Conservation (phyloP, 2,888 invertebrate species). For the Tolmerus cingulatus region DNA sequence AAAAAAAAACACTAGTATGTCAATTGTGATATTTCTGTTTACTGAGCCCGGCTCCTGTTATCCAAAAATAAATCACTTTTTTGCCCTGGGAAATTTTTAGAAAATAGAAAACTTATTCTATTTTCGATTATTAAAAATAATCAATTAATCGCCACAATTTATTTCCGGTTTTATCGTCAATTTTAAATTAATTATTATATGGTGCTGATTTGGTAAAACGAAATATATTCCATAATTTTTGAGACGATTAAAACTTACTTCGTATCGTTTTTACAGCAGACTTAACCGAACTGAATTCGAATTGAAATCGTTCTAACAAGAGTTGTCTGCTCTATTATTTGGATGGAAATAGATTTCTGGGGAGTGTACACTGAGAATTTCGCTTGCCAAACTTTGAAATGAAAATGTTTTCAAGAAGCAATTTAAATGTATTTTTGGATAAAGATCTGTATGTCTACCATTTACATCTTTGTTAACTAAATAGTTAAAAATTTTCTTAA, state of each 20-base stretch:
- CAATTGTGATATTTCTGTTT: conserved; percentile 25
- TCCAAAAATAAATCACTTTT: conserved; percentile 36
- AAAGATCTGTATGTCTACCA: not conserved
- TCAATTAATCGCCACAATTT: not conserved
- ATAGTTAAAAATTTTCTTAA: not conserved
- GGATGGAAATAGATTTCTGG: conserved; percentile 46
- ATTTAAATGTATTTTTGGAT: not conserved
- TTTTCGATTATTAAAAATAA: not conserved
- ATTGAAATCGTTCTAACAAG: not conserved
- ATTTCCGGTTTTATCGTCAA: not conserved
- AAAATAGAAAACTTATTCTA: not conserved
- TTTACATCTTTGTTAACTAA: not conserved
- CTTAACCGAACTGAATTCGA: conserved; percentile 53
- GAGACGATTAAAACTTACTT: conserved; percentile 57
- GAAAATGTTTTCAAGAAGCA: not conserved
- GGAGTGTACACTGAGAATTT: conserved; percentile 39
- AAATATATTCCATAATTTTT: not conserved
- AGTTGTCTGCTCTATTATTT: conserved; percentile 20
- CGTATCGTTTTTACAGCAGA: conserved; percentile 63
- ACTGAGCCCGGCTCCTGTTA: conserved; percentile 25
- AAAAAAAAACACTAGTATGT: conserved; percentile 19
- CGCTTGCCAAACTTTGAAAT: not conserved
- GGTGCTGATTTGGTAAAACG: not conserved
- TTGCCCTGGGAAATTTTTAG: conserved; percentile 35
- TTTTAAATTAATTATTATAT: not conserved